Base-by-base conservation (phyloP, 2,113 vertebrate genomes). In the Bettongia penicillata region DNA sequence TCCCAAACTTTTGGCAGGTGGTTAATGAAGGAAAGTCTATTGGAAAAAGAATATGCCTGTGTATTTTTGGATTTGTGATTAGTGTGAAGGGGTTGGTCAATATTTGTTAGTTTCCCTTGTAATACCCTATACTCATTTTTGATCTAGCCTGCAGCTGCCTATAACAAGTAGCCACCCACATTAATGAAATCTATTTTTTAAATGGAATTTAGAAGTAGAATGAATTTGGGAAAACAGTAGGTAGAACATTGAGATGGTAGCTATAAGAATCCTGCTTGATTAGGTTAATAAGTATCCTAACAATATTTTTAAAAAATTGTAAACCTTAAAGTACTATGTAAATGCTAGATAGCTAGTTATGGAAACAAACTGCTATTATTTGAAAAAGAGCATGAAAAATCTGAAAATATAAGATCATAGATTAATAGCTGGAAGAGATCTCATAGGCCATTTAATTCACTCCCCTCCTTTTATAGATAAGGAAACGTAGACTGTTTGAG, bases 251-350 rank as follows among this genome's bases (percentile, higher is more conserved):
- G 3, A 10, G 57, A 31, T 53, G 51, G 25, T 57, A 53, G 92
- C 50, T 9, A 89, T 91, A 89, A 50, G 93, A 96, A 84, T 53
- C 22, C 49, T 91, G 53, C 16, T 96, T 93, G 91, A 95, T 89
- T 91, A 90, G 26, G 68, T 94, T 43, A 90, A 52, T 25, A 47
- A 51, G 26, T 89, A 94, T 89, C 91, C 95, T 57, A 94, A 91
- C 24, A 89, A 91, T 53, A 84, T 50, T 84, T 93, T 47, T 93
- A 93, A 53, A 53, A 51, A 90, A 6, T 52, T 55, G 2, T 50
- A 55, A 51, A 90, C 28, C 10, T 57, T 57, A n/a, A 43, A 53
- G 90, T 1, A 43, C 0, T 50, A 3, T 51, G 51, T 55, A 89
- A 50, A 50, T 49, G 57, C 49, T 90, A 68, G 37, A 89, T 51